Evolutionary conservation across 2,113 vertebrate species (phyloP).

Genomic region (Paedocypris sp.): DNA sequence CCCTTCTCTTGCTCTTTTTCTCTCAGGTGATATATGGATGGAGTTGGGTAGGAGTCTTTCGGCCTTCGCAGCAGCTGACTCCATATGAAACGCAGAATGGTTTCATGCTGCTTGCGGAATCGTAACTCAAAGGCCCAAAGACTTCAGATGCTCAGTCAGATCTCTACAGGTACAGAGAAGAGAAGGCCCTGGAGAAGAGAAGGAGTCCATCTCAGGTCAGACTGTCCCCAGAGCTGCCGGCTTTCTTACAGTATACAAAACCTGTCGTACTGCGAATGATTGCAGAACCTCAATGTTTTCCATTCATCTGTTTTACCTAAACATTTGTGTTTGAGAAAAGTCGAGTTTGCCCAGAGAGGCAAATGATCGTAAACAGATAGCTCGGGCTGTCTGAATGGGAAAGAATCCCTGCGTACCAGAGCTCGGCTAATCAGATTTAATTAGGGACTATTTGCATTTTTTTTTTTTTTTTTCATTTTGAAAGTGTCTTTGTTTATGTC

Average conservation of each 20-base stretch:
- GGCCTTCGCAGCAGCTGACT: constrained; percentile 6
- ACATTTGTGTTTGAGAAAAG: neutral
- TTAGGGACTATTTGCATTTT: no score
- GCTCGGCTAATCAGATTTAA: no score
- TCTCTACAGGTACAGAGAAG: constrained; percentile 5
- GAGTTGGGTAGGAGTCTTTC: constrained; percentile 9
- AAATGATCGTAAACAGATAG: no score
- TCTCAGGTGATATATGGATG: constrained; percentile 16
- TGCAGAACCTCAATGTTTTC: neutral
- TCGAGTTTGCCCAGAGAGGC: neutral
- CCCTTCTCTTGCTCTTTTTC: neutral
- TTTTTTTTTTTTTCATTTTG: neutral
- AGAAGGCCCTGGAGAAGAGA: neutral
- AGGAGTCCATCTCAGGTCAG: constrained; percentile 8
- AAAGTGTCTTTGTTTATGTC: neutral
- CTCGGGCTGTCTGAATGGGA: no score
- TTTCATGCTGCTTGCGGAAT: constrained; percentile 14
- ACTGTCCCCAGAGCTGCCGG: neutral
- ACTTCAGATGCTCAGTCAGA: constrained; percentile 14
- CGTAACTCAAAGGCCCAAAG: constrained; percentile 17
- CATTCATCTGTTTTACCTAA: neutral
- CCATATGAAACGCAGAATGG: constrained; percentile 12
- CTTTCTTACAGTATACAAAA: constrained; percentile 6
- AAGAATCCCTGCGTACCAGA: no score
- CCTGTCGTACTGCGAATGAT: neutral